Base-by-base conservation (phyloP, 2,888 invertebrate species). In the Choreutis nemorana region DNA sequence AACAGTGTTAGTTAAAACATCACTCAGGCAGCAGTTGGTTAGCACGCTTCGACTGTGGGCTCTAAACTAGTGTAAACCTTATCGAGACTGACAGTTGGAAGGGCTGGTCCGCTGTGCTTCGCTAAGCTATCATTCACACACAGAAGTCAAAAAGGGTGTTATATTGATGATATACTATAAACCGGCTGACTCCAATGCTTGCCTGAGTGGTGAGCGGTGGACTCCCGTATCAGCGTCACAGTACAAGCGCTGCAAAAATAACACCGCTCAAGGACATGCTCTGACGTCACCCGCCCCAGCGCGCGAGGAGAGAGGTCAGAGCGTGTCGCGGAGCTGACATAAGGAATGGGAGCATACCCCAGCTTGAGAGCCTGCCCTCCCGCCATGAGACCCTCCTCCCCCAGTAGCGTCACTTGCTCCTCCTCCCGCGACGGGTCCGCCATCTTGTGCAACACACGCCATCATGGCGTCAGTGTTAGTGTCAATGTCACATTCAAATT, bases 321-420 rank as follows among this genome's bases (percentile, higher is more conserved):
- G 60, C 67, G 56, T 49, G 57, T 56, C 65, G 35, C 44, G 50
- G 65, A 61, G 64, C 59, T 50, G 42, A 50, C 55, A 51, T 55
- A 59, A 52, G 57, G 55, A 61, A 59, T 56, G 55, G 45, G 60
- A 53, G 84, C 86, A 91, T 93, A 97, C 97, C 97, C 97, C 81
- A 97, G 86, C 83, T 96, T 95, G 75, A 96, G 89, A 81, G 94
- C 93, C 85, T 96, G 96, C 82, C 95, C 95, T 77, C 93, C 92
- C 65, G 94, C 92, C 75, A 91, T 87, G 68, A 94, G 89, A 63
- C 90, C 93, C 83, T 97, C 97, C 82, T 97, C 97, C 75, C 95
- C 95, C 68, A 97, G 88, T 65, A 97, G 87, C 55, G 94, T 94
- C 63, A 94, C 91, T 81, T 94, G 94, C 79, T 97, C 93, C 83